Percentiles rank a stretch among this genome's conserved stretches.
These are phyloP conservation scores for Empis stercorea DNA, from an alignment of 2,888 invertebrate species.

Conservation along the genomic window DNA sequence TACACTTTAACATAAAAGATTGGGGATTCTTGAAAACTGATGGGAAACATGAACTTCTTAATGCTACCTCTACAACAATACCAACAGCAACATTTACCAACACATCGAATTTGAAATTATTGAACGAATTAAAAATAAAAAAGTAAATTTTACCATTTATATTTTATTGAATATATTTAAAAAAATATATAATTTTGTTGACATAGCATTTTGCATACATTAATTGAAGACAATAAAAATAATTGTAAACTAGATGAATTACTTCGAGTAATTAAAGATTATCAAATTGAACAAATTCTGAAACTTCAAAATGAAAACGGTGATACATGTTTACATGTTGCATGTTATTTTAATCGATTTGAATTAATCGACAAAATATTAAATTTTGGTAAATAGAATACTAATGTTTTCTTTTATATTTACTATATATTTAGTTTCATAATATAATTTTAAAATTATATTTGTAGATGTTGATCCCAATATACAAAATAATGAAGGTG, in stretches of 20 bases:
- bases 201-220: background rate
- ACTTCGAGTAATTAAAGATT: no score
- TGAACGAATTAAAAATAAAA: background rate
- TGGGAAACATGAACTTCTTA: no score
- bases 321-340: background rate
- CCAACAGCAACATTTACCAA: no score
- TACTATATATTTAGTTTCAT: background rate
- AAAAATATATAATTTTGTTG: background rate
- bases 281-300: background rate
- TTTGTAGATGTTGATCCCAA: background rate
- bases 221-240: background rate
- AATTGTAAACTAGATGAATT: no score
- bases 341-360: background rate
- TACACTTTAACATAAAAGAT: no score
- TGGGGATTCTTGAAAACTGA: no score
- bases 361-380: background rate
- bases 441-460: background rate
- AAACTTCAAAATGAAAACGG: background rate
- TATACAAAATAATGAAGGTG: background rate
- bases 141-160: background rate
- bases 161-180: background rate
- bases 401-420: background rate
- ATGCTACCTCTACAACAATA: no score
- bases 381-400: background rate
- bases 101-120: background rate